phyloP scores from a whole-genome alignment of 2,888 invertebrate genomes.

The Andrena hattorfiana region DNA sequence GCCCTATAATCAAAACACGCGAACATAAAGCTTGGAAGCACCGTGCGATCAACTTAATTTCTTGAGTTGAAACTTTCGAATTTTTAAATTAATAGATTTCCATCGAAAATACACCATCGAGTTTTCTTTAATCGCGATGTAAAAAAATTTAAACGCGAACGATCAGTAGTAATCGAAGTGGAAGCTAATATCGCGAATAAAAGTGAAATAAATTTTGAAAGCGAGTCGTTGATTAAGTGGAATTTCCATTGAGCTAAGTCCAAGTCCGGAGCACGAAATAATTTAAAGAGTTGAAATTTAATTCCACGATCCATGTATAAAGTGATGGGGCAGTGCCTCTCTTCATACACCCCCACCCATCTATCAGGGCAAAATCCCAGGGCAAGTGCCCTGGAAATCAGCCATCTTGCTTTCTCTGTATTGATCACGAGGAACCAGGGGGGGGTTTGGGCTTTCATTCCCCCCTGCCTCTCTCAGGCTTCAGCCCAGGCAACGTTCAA shows the following conservation, averaged over 20 bases:
- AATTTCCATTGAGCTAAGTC: background rate
- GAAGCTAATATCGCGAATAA: too few relatives aligned
- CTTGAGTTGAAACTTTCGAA: background rate
- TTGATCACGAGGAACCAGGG: slow-evolving; percentile 79
- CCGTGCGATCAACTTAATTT: background rate
- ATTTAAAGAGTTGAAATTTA: slow-evolving; percentile 22
- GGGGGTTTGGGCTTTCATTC: slow-evolving; percentile 74
- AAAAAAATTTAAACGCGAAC: too few relatives aligned
- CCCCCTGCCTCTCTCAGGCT: slow-evolving; percentile 67
- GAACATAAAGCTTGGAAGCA: slow-evolving; percentile 31
- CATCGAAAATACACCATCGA: background rate
- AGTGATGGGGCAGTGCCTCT: slow-evolving; percentile 34
- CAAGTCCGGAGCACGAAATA: background rate
- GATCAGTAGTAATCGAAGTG: background rate
- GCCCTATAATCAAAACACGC: slow-evolving; percentile 87
- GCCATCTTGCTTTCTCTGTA: slow-evolving; percentile 85
- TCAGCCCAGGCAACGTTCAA: slow-evolving; percentile 75
- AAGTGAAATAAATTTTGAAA: background rate
- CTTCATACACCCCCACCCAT: slow-evolving; percentile 64
- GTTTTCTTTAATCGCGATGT: background rate
- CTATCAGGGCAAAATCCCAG: slow-evolving; percentile 80
- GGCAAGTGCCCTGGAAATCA: slow-evolving; percentile 83
- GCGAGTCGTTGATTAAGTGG: background rate
- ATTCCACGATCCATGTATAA: slow-evolving; percentile 35
- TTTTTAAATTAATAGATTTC: background rate